Percentiles rank a stretch among this genome's conserved stretches.
These are phyloP conservation scores for Diacarnus erythraeanus DNA, from an alignment of 37 sponge, comb jelly and placozoan genomes.

Conservation along the genomic window DNA sequence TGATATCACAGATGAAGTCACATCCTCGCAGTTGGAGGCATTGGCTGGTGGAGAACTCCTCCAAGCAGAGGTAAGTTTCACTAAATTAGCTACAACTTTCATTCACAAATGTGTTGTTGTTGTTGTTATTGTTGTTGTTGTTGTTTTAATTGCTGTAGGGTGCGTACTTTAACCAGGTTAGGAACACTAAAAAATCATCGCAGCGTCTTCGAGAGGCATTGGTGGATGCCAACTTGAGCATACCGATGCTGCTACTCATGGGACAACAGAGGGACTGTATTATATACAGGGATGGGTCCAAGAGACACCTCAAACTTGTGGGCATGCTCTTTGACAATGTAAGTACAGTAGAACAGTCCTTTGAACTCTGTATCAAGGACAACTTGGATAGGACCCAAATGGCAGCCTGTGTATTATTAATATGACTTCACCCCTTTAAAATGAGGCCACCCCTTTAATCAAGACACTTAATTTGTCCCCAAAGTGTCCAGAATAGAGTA, in stretches of 20 bases:
- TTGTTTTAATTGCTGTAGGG: conserved; percentile 59
- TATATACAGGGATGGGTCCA: conserved; percentile 66
- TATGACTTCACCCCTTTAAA: too few relatives aligned
- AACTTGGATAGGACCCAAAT: too few relatives aligned
- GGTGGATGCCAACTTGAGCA: conserved; percentile 78
- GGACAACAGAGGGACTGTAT: conserved; percentile 94
- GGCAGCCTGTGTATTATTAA: too few relatives aligned
- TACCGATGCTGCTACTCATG: conserved; percentile 90
- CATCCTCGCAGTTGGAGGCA: conserved; percentile 89
- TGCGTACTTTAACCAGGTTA: conserved; percentile 84
- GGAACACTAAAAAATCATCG: conserved; percentile 93
- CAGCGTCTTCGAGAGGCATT: conserved; percentile 91
- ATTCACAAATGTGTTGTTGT: too few relatives aligned
- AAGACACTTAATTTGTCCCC: too few relatives aligned
- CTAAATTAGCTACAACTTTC: background rate
- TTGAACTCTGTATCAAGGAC: background rate
- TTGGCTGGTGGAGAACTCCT: conserved; percentile 91
- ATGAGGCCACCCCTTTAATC: too few relatives aligned
- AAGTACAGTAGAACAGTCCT: background rate
- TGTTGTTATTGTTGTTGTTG: too few relatives aligned
- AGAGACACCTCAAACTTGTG: conserved; percentile 86
- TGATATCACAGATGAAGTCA: conserved; percentile 87
- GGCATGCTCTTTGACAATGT: conserved; percentile 88
- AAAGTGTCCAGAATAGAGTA: too few relatives aligned
- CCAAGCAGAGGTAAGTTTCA: conserved; percentile 77